These are phyloP conservation scores for Aphelinus atriplicis DNA, from an alignment of 1,140 invertebrate species.

Conservation along the genomic window DNA sequence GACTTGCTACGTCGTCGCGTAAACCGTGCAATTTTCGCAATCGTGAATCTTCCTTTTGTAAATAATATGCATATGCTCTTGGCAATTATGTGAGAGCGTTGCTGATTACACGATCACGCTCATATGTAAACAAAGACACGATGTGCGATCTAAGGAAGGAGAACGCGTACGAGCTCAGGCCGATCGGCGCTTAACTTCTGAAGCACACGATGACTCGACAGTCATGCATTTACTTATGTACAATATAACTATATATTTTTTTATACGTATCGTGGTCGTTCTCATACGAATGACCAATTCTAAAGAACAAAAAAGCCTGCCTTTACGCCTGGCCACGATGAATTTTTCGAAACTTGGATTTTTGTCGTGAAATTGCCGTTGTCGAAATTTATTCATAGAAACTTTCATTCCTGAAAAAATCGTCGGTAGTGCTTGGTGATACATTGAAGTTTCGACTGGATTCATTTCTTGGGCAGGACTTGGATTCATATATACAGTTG, in stretches of 20 bases:
- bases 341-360: conserved; percentile 12
- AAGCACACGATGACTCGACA: conserved; percentile 4
- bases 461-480: too few relatives aligned
- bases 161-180: neutral
- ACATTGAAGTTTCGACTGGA: too few relatives aligned
- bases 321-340: too few relatives aligned
- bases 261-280: neutral
- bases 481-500: neutral
- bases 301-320: too few relatives aligned
- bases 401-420: too few relatives aligned
- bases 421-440: too few relatives aligned
- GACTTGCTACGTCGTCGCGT: neutral
- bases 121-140: neutral
- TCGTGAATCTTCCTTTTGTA: conserved; percentile 28
- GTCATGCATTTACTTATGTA: conserved; percentile 2
- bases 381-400: too few relatives aligned
- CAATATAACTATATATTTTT: conserved; percentile 31
- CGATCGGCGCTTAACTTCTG: neutral
- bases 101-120: too few relatives aligned
- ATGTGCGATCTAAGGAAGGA: neutral
- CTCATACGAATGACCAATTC: too few relatives aligned
- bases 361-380: too few relatives aligned
- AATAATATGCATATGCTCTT: conserved; percentile 9
- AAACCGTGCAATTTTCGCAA: conserved; percentile 1
- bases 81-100: neutral